phyloP scores from a whole-genome alignment of 2,113 vertebrate genomes.

The Mustela lutreola region DNA sequence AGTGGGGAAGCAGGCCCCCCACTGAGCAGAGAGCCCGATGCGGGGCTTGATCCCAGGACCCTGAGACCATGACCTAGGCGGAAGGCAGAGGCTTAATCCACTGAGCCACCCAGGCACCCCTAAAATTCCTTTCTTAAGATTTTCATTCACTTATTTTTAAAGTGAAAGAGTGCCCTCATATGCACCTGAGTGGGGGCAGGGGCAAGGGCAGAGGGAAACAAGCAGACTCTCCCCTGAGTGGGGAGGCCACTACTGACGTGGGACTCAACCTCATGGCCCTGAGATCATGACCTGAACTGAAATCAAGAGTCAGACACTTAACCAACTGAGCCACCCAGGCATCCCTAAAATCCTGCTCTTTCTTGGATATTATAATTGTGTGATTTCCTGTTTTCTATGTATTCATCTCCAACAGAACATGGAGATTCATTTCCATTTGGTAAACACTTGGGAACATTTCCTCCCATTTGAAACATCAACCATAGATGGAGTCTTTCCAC shows the following conservation, averaged over 20 bases:
- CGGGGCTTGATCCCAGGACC: too few relatives aligned
- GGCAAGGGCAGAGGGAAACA: neutral
- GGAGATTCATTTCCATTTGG: neutral
- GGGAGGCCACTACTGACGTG: neutral
- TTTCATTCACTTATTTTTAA: neutral
- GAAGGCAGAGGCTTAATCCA: too few relatives aligned
- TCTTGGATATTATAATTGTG: neutral
- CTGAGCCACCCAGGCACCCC: too few relatives aligned
- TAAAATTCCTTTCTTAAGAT: neutral
- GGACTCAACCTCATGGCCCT: neutral
- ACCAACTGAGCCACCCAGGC: neutral
- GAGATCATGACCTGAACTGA: neutral
- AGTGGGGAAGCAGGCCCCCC: too few relatives aligned
- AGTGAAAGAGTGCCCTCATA: neutral
- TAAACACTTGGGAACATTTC: neutral
- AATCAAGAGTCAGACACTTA: neutral
- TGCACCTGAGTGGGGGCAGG: neutral
- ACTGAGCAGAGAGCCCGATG: too few relatives aligned
- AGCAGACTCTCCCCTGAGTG: neutral
- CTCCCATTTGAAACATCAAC: neutral
- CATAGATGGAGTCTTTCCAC: neutral
- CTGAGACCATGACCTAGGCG: too few relatives aligned
- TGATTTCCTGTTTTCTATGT: neutral
- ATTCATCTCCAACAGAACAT: neutral
- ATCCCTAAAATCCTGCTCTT: neutral